These are phyloP conservation scores for Euphysa ruthae DNA, from an alignment of 30 jellyfish, hydroid and myxozoan species.

Conservation along the genomic window DNA sequence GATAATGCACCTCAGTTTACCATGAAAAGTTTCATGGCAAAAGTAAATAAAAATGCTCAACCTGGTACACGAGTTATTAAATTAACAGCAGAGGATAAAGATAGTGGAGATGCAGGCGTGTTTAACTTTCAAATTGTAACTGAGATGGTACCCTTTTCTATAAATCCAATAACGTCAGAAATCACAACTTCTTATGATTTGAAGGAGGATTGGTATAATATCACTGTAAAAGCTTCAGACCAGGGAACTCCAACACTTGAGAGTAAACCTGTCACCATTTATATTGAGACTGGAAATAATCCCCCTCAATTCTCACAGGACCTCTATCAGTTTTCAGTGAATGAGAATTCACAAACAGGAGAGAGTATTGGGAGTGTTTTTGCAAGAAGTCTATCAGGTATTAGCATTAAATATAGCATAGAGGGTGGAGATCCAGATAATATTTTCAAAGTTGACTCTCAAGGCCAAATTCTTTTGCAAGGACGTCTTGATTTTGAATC, in stretches of 20 bases:
- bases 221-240: conserved; percentile 69
- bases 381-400: conserved; percentile 91
- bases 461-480: conserved; percentile 62
- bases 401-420: conserved; percentile 49
- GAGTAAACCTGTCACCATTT: conserved; percentile 33
- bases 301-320: conserved; percentile 63
- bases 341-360: conserved; percentile 71
- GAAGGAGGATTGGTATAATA: conserved; percentile 50
- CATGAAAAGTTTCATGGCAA: conserved; percentile 48
- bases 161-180: conserved; percentile 72
- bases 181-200: conserved; percentile 43
- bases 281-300: conserved; percentile 62
- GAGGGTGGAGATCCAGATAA: conserved; percentile 61
- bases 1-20: conserved; percentile 77
- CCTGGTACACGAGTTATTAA: conserved; percentile 81
- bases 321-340: conserved; percentile 64
- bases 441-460: conserved; percentile 50
- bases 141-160: conserved; percentile 60
- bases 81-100: conserved; percentile 64
- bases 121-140: conserved; percentile 53
- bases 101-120: conserved; percentile 87
- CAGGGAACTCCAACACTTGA: conserved; percentile 67
- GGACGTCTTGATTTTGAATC: conserved; percentile 70
- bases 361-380: conserved; percentile 44
- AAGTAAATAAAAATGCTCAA: conserved; percentile 85